A percentile compares a stretch with the other conserved stretches of the same genome.
These are phyloP conservation scores for Hoplias malabaricus DNA, from an alignment of 2,113 vertebrate genomes.

Conservation along the genomic window DNA sequence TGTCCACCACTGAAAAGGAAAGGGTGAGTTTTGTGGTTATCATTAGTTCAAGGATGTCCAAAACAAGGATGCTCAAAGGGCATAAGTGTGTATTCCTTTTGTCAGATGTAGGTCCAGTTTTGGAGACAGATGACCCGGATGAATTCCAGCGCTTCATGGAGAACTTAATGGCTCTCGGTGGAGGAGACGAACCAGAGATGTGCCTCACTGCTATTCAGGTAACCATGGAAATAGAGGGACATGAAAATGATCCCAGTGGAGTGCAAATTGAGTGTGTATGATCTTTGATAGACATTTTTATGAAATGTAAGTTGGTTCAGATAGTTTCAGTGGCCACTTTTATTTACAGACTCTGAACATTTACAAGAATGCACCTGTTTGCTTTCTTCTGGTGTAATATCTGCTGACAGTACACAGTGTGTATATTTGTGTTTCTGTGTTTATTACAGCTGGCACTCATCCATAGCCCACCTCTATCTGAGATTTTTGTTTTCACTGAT, in stretches of 20 bases:
- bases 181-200: constrained; percentile 89
- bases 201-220: constrained; percentile 84
- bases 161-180: constrained; percentile 75
- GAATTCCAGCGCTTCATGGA: constrained; percentile 76
- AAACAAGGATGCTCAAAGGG: not conserved
- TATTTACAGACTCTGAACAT: too few relatives aligned
- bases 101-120: constrained; percentile 80
- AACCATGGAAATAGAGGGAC: not conserved
- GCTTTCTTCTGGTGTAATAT: not conserved
- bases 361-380: too few relatives aligned
- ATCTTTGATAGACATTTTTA: too few relatives aligned
- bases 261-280: too few relatives aligned
- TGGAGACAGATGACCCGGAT: constrained; percentile 76
- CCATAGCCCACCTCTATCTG: constrained; percentile 81
- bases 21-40: too few relatives aligned
- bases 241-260: too few relatives aligned
- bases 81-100: not conserved
- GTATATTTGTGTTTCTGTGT: not conserved
- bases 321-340: too few relatives aligned
- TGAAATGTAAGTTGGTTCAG: too few relatives aligned
- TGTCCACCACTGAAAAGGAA: too few relatives aligned
- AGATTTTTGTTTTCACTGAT: constrained; percentile 88
- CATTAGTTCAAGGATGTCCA: too few relatives aligned
- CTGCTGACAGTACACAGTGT: not conserved
- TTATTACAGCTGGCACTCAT: constrained; percentile 78